A percentile compares a stretch with the other conserved stretches of the same genome.
Conservation (phyloP, 2,113 vertebrate species). For the Erythrolamprus reginae region DNA sequence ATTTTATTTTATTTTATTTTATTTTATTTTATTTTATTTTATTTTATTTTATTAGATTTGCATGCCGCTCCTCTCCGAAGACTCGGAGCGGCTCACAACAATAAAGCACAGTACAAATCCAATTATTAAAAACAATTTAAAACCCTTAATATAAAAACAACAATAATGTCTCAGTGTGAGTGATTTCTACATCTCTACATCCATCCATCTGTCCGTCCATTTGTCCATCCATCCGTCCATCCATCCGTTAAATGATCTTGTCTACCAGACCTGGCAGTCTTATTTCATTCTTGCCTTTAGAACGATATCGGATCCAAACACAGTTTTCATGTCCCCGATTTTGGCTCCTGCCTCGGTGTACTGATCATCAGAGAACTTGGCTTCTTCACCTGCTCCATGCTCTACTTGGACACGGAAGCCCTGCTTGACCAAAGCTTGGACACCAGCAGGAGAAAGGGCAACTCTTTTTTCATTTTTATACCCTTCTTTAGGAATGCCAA, state of each 20-base stretch:
- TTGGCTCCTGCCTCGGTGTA: slow-evolving; percentile 59
- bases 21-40: too few species aligned
- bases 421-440: slow-evolving; percentile 66
- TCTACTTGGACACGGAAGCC: slow-evolving; percentile 70
- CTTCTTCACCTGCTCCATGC: slow-evolving; percentile 65
- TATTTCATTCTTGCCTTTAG: slow-evolving; percentile 61
- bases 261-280: neutral
- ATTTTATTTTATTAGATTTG: too few species aligned
- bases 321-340: slow-evolving; percentile 62
- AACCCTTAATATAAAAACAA: too few species aligned
- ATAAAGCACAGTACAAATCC: too few species aligned
- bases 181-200: too few species aligned
- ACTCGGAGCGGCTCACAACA: too few species aligned
- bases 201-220: too few species aligned
- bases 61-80: too few species aligned
- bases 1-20: too few species aligned
- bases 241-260: neutral
- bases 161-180: too few species aligned
- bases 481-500: slow-evolving; percentile 70
- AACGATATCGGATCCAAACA: slow-evolving; percentile 65
- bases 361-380: slow-evolving; percentile 71
- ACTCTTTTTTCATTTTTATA: slow-evolving; percentile 65
- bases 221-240: too few species aligned
- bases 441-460: slow-evolving; percentile 58
- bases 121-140: too few species aligned